These are phyloP conservation scores for Deroptyus accipitrinus DNA, from an alignment of 2,113 vertebrate genomes.

Conservation along the genomic window DNA sequence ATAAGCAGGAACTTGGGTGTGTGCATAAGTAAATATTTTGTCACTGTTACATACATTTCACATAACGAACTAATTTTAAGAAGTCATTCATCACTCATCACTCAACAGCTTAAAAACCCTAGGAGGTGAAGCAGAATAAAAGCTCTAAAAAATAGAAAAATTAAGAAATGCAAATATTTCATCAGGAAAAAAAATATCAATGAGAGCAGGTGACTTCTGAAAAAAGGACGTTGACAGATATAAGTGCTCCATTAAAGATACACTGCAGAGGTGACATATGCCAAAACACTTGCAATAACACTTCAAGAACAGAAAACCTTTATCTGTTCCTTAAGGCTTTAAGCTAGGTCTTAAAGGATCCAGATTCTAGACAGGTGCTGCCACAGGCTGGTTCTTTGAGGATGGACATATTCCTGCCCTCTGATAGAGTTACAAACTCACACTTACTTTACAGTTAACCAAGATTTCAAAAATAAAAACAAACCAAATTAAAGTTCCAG, in stretches of 20 bases:
- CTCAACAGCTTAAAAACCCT: background rate
- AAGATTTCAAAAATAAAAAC: background rate
- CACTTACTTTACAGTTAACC: background rate
- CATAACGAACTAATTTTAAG: background rate
- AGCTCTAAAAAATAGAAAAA: background rate
- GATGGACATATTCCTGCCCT: background rate
- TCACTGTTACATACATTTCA: background rate
- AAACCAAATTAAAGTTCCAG: background rate
- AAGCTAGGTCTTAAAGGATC: background rate
- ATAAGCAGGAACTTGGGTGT: slow-evolving; percentile 7
- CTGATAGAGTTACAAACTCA: background rate
- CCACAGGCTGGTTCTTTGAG: background rate
- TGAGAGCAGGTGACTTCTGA: background rate
- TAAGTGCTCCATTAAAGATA: background rate
- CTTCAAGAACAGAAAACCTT: background rate
- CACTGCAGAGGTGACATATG: background rate
- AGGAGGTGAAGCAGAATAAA: background rate
- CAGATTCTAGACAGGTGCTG: background rate
- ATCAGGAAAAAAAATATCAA: background rate
- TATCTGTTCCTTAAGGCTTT: background rate
- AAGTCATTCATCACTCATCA: background rate
- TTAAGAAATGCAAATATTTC: background rate
- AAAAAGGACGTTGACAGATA: background rate
- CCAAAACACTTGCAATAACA: background rate
- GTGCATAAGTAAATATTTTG: slow-evolving; percentile 8